A percentile compares a stretch with the other conserved stretches of the same genome.
Evolutionary conservation across 2,113 vertebrate genomes (phyloP).

Genomic region (Micronycteris hirsuta): DNA sequence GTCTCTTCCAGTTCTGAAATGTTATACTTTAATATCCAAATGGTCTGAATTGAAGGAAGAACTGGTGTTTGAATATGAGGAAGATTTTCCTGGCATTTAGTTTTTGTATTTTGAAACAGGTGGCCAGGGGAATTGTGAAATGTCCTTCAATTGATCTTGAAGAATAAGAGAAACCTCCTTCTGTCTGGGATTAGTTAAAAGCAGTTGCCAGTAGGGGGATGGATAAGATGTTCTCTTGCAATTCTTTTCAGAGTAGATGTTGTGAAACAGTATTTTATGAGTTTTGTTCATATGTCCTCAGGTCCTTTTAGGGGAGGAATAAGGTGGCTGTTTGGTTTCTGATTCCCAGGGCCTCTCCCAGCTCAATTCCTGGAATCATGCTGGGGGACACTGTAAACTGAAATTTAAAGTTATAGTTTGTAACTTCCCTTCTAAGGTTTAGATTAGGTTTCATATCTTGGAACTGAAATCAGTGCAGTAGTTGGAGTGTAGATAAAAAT

Average conservation of each 20-base stretch:
- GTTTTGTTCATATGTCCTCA: constrained; percentile 42
- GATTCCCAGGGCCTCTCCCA: constrained; percentile 56
- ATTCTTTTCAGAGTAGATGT: constrained; percentile 1
- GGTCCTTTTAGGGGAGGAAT: constrained; percentile 50
- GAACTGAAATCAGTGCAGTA: constrained; percentile 58
- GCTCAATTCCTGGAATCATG: constrained; percentile 63
- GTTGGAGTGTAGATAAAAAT: constrained; percentile 70
- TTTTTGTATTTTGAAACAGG: constrained; percentile 68
- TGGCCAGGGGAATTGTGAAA: constrained; percentile 57
- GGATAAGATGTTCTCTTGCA: background rate
- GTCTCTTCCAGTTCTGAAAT: constrained; percentile 57
- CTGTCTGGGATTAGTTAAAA: constrained; percentile 47
- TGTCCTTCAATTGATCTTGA: constrained; percentile 56
- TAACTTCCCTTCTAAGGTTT: constrained; percentile 71
- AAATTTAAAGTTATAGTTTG: constrained; percentile 69
- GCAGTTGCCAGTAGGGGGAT: background rate
- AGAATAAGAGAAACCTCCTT: constrained; percentile 33
- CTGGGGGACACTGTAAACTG: constrained; percentile 62
- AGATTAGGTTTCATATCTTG: constrained; percentile 74
- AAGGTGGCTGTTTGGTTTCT: constrained; percentile 62
- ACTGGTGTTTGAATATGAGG: constrained; percentile 49
- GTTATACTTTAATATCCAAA: constrained; percentile 63
- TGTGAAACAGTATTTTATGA: constrained; percentile 45
- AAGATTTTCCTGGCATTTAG: constrained; percentile 66
- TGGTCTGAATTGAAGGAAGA: constrained; percentile 56